These are phyloP conservation scores for Stichopus horrens DNA, from an alignment of 53 echinoderm and acorn worm genomes.

Conservation along the genomic window DNA sequence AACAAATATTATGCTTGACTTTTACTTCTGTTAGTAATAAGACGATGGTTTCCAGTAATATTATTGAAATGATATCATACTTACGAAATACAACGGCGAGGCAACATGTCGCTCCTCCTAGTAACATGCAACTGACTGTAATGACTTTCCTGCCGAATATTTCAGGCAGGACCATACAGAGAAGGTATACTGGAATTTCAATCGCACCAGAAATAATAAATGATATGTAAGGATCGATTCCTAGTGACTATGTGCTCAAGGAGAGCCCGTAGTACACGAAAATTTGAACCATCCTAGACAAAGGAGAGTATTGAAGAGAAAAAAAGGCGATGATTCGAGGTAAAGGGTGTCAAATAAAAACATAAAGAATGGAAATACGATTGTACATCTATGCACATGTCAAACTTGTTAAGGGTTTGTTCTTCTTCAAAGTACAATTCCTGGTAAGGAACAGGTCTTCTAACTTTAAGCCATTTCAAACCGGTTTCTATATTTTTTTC, in stretches of 20 bases:
- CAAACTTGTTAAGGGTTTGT: no score
- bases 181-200: not conserved
- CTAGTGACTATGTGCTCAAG: not conserved
- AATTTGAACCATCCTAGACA: not conserved
- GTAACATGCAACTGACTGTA: not conserved
- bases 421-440: no score
- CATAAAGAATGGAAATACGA: no score
- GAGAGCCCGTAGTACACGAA: slow-evolving; percentile 4
- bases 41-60: no score
- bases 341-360: not conserved
- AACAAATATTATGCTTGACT: no score
- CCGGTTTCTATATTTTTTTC: no score
- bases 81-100: not conserved
- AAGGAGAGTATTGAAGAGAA: not conserved
- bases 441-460: no score
- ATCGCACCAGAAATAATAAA: not conserved
- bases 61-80: not conserved
- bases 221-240: not conserved
- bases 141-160: not conserved
- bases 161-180: not conserved
- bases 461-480: no score
- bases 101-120: not conserved
- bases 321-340: not conserved
- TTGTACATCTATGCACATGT: no score
- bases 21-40: no score